Percentiles rank a stretch among this genome's conserved stretches.
Evolutionary conservation across 2,888 invertebrate species (phyloP).

Genomic region (Vannuccia rotundouncinata): DNA sequence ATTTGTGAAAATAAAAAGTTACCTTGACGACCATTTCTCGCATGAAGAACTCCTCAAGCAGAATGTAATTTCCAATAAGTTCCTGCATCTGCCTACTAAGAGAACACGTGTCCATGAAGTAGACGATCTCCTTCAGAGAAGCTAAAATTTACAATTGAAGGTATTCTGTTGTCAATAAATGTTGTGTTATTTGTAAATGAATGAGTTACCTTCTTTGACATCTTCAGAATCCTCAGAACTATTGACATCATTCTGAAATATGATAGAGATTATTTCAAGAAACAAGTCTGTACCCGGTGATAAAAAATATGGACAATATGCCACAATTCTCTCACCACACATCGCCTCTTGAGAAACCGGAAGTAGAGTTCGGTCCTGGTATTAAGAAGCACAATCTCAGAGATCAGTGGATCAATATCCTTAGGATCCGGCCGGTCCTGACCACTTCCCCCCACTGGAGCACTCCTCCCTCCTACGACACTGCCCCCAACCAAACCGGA

Average conservation of each 20-base stretch:
- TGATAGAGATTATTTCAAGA: too few relatives aligned
- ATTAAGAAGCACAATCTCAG: constrained; percentile 84
- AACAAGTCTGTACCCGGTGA: too few relatives aligned
- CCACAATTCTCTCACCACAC: background rate
- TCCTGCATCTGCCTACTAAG: constrained; percentile 58
- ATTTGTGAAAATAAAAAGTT: background rate
- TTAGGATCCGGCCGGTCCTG: constrained; percentile 65
- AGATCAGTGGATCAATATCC: constrained; percentile 75
- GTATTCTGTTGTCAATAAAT: too few relatives aligned
- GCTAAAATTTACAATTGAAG: too few relatives aligned
- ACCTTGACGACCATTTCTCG: constrained; percentile 89
- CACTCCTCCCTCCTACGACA: background rate
- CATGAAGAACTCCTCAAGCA: constrained; percentile 87
- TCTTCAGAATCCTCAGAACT: too few relatives aligned
- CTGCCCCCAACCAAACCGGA: constrained; percentile 30
- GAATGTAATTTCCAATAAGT: constrained; percentile 74
- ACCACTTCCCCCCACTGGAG: background rate
- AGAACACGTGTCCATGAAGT: constrained; percentile 65
- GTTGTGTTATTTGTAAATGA: too few relatives aligned
- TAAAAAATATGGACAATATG: too few relatives aligned
- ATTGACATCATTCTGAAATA: too few relatives aligned
- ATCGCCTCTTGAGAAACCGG: constrained; percentile 71
- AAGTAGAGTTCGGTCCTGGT: constrained; percentile 82
- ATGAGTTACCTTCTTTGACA: too few relatives aligned
- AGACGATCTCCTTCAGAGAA: constrained; percentile 59